Percentiles rank a stretch among this genome's conserved stretches.
phyloP scores from a whole-genome alignment of 2,797 vertebrate genomes.

The Eidolon dupreanum region DNA sequence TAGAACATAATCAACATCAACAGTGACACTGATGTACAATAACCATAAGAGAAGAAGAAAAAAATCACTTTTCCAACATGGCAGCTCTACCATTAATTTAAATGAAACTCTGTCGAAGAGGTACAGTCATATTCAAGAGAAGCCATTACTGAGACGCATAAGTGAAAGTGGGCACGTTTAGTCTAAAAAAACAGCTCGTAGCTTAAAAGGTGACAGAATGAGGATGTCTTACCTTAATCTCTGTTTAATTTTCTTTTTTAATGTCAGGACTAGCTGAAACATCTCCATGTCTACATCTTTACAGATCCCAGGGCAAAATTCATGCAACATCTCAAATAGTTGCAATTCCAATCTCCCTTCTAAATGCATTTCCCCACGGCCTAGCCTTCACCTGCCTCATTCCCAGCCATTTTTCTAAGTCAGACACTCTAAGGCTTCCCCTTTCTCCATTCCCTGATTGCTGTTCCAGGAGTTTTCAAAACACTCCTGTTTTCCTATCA shows the following conservation, averaged over 20 bases:
- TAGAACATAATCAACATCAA: not conserved
- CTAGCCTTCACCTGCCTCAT: not conserved
- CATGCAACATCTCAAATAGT: not conserved
- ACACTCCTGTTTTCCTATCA: not conserved
- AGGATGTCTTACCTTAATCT: not conserved
- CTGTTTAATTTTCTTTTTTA: not conserved
- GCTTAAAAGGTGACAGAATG: not conserved
- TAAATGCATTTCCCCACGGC: not conserved
- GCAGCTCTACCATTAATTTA: not conserved
- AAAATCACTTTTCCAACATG: slow-evolving; percentile 4
- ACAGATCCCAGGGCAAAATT: not conserved
- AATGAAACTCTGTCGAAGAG: not conserved
- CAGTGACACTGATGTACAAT: not conserved
- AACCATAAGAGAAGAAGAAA: not conserved
- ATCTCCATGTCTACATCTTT: not conserved
- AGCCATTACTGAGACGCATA: not conserved
- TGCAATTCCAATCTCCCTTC: not conserved
- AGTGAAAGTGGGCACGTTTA: not conserved
- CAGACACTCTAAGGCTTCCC: not conserved
- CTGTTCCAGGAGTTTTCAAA: not conserved
- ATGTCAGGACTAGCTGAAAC: not conserved
- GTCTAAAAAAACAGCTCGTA: not conserved
- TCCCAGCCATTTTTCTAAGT: not conserved
- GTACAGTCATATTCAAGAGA: not conserved
- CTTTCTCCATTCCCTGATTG: not conserved